Conservation (phyloP, 1,140 invertebrate genomes). For the Elysia chlorotica region DNA sequence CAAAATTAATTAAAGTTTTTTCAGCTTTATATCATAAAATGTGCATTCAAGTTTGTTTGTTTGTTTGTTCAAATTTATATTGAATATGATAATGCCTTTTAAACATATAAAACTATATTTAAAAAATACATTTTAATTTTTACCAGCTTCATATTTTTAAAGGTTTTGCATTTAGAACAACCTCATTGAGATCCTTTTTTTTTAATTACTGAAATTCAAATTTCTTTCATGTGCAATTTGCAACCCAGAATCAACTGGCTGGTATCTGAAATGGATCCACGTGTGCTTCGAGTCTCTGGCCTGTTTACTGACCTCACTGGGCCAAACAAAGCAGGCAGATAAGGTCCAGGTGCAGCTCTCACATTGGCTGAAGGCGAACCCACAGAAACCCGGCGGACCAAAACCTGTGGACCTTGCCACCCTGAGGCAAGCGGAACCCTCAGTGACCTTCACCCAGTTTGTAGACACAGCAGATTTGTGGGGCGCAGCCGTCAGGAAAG, state of each 20-base stretch:
- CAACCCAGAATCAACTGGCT: constrained; percentile 46
- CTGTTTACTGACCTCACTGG: constrained; percentile 36
- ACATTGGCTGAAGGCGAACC: constrained; percentile 73
- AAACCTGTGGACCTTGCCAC: too few species aligned
- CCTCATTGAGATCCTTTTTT: too few species aligned
- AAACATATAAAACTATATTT: too few species aligned
- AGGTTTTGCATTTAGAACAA: constrained; percentile 14
- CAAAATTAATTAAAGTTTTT: too few species aligned
- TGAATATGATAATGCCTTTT: too few species aligned
- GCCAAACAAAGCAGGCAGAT: constrained; percentile 45
- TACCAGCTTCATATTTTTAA: background rate
- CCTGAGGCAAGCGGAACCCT: constrained; percentile 35
- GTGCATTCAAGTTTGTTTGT: too few species aligned
- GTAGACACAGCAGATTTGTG: constrained; percentile 49
- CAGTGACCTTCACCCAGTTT: constrained; percentile 42
- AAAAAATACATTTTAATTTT: background rate
- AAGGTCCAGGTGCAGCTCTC: constrained; percentile 69
- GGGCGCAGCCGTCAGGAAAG: constrained; percentile 28
- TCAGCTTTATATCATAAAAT: too few species aligned
- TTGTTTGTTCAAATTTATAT: too few species aligned
- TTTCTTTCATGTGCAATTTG: too few species aligned
- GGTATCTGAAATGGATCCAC: constrained; percentile 55
- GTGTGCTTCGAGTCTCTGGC: constrained; percentile 47
- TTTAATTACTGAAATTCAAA: too few species aligned
- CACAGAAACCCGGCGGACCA: constrained; percentile 78